Conservation (phyloP, 2,888 invertebrate species). For the Conomelus anceps region DNA sequence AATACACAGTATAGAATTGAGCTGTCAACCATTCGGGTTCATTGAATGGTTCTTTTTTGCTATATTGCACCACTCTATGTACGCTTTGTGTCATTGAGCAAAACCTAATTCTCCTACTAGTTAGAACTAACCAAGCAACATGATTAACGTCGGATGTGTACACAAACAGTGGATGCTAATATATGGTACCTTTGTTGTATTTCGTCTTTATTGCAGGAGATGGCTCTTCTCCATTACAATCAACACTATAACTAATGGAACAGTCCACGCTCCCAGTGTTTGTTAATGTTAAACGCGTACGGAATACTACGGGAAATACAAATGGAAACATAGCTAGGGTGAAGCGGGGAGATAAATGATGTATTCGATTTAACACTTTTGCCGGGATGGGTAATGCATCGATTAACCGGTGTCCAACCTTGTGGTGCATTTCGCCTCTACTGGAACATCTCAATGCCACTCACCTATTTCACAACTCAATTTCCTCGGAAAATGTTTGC, state of each 20-base stretch:
- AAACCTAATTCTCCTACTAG: not conserved
- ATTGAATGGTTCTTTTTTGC: not conserved
- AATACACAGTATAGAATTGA: no score
- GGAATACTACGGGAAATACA: not conserved
- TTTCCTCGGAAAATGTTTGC: not conserved
- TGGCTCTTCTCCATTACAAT: not conserved
- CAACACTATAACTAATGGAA: not conserved
- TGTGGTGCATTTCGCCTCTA: not conserved
- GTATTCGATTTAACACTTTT: not conserved
- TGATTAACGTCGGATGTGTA: not conserved
- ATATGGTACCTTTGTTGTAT: not conserved
- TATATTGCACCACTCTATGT: not conserved
- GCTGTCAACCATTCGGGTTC: no score
- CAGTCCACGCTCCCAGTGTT: not conserved
- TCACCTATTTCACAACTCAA: not conserved
- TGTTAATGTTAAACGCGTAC: not conserved
- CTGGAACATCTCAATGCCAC: not conserved
- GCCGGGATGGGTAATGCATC: not conserved
- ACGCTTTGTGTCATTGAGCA: not conserved
- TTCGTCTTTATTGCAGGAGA: not conserved
- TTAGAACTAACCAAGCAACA: no score
- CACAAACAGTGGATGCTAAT: not conserved
- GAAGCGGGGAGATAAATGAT: not conserved
- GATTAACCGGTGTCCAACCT: not conserved
- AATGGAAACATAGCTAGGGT: not conserved